These are phyloP conservation scores for Sphaerophoria rueppellii DNA, from an alignment of 2,888 invertebrate genomes.

Conservation along the genomic window DNA sequence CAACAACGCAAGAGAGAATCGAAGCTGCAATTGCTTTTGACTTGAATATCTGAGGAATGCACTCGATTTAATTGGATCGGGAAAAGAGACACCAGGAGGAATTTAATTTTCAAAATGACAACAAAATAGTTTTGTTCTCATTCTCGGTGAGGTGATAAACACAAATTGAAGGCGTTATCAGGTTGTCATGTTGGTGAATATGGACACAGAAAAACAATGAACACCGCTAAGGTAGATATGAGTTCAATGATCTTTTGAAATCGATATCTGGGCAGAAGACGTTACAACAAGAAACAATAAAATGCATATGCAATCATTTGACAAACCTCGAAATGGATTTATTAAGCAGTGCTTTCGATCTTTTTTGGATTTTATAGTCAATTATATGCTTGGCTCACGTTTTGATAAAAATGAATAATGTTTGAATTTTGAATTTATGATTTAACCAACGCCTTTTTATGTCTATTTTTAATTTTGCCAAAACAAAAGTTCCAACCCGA, in stretches of 20 bases:
- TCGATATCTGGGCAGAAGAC: neutral
- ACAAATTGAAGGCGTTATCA: conserved; percentile 15
- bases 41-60: conserved; percentile 27
- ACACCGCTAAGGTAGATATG: conserved; percentile 17
- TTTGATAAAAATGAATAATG: too few relatives aligned
- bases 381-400: too few relatives aligned
- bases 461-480: too few relatives aligned
- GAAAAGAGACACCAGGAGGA: conserved; percentile 22
- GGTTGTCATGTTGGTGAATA: neutral
- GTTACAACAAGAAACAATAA: neutral
- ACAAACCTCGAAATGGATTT: too few relatives aligned
- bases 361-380: too few relatives aligned
- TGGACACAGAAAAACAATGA: neutral
- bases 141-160: conserved; percentile 6
- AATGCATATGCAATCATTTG: too few relatives aligned
- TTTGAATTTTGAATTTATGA: too few relatives aligned
- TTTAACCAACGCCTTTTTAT: too few relatives aligned
- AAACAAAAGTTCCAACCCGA: too few relatives aligned
- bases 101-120: conserved; percentile 4
- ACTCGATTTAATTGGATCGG: conserved; percentile 34
- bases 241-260: conserved; percentile 3
- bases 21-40: conserved; percentile 29
- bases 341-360: too few relatives aligned
- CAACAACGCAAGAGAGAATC: neutral
- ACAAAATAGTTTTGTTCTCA: conserved; percentile 23